Base-by-base conservation (phyloP, 2,797 vertebrate species). In the Molossus alvarezi region DNA sequence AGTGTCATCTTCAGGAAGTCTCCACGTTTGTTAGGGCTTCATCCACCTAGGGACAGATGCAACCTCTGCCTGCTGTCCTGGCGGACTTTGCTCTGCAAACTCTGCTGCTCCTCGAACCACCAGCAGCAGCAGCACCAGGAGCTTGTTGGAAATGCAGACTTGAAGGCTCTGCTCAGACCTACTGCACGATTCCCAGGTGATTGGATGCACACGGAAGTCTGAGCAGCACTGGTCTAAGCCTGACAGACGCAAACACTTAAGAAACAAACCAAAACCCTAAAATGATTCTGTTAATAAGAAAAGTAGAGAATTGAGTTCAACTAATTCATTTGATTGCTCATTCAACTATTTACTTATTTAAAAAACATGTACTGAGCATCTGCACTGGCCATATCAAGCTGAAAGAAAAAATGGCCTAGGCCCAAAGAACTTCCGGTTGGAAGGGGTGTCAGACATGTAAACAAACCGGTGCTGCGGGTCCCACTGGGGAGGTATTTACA, bases 291-390 rank as follows among this genome's bases (percentile, higher is more conserved):
- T 86, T 95, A 80, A 62, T 92, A 92, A 51, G 55, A 57, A 76
- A 95, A 89, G 67, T 55, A 69, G 27, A 92, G 45, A 81, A 90
- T 37, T 71, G 21, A 67, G 33, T 37, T 55, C 45, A 60, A 81
- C 20, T 5, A 75, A 82, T 51, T 82, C 55, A 79, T 75, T 75
- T 13, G 82, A 77, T 75, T 53, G 75, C 1, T 55, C n/a, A 45
- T 60, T 84, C 27, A 88, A 79, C 57, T 75, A 55, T 57, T 57
- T 94, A 25, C 27, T 53, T 62, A 17, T 65, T 29, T 77, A 51
- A 48, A 58, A 80, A 41, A 62, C 37, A 72, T 60, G 57, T 72
- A 84, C 27, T 41, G 25, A 88, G 48, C 60, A 45, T n/a, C 29
- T 62, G n/a, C 51, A 27, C 41, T 73, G 51, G 65, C 51, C n/a